Conservation (phyloP, 2,888 invertebrate species). For the Sycophila texana region DNA sequence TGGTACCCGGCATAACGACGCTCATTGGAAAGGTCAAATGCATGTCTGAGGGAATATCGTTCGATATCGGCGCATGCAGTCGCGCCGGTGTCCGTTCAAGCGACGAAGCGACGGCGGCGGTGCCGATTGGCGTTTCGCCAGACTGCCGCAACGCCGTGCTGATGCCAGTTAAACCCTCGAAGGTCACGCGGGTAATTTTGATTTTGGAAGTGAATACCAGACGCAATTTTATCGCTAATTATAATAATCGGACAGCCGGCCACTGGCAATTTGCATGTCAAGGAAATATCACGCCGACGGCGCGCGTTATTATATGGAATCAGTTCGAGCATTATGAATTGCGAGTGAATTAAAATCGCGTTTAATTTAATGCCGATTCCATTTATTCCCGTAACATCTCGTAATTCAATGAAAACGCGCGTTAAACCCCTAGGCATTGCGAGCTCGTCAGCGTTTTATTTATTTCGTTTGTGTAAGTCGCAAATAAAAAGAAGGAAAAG, state of each 20-base stretch:
- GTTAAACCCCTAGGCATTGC: no score
- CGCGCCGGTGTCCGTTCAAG: not conserved
- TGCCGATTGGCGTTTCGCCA: conserved; percentile 58
- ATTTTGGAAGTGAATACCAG: conserved; percentile 39
- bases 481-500: no score
- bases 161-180: conserved; percentile 56
- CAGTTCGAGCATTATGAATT: not conserved
- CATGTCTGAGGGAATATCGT: conserved; percentile 47
- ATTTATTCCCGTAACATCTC: no score
- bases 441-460: no score
- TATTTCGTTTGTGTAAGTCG: no score
- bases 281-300: not conserved
- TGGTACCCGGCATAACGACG: not conserved
- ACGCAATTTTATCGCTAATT: conserved; percentile 37
- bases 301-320: no score
- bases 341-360: conserved; percentile 16
- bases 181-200: conserved; percentile 53
- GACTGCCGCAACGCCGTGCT: conserved; percentile 40
- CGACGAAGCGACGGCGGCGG: conserved; percentile 31
- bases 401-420: no score
- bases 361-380: conserved; percentile 1
- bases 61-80: conserved; percentile 56
- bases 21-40: conserved; percentile 42
- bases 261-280: not conserved
- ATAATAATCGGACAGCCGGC: conserved; percentile 25